Percentiles rank a stretch among this genome's conserved stretches.
These are phyloP conservation scores for Morbakka virulenta DNA, from an alignment of 30 jellyfish, hydroid and myxozoan genomes.

Conservation along the genomic window DNA sequence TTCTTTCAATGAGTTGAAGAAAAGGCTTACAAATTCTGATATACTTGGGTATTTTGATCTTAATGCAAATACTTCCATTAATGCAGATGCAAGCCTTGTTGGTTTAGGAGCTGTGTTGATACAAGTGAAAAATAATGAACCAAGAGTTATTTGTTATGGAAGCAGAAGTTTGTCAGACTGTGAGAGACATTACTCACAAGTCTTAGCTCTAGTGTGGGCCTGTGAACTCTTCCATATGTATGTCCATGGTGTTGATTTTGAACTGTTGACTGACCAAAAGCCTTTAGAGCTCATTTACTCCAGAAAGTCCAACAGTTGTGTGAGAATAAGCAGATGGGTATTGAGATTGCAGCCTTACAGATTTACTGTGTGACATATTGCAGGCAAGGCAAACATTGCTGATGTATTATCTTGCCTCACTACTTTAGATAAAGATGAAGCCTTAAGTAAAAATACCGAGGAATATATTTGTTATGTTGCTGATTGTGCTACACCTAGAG, in stretches of 20 bases:
- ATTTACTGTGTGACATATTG: slow-evolving; percentile 9
- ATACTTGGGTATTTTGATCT: slow-evolving; percentile 33
- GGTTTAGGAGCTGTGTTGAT: slow-evolving; percentile 62
- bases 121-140: slow-evolving; percentile 42
- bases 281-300: no score
- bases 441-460: slow-evolving; percentile 45
- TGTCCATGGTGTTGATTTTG: no score
- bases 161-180: no score
- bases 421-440: no score
- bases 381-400: slow-evolving; percentile 14
- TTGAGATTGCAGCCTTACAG: slow-evolving; percentile 15
- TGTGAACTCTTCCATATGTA: no score
- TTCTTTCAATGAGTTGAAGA: slow-evolving; percentile 29
- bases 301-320: background rate
- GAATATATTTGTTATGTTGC: slow-evolving; percentile 38
- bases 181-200: no score
- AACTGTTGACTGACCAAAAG: no score
- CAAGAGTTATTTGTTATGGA: no score
- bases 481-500: slow-evolving; percentile 43
- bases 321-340: slow-evolving; percentile 39
- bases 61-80: slow-evolving; percentile 24
- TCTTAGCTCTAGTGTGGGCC: no score
- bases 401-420: slow-evolving; percentile 14
- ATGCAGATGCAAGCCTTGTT: slow-evolving; percentile 54
- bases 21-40: slow-evolving; percentile 51